Base-by-base conservation (phyloP, 35 echinoderm and acorn worm genomes). In the Apostichopus californicus region DNA sequence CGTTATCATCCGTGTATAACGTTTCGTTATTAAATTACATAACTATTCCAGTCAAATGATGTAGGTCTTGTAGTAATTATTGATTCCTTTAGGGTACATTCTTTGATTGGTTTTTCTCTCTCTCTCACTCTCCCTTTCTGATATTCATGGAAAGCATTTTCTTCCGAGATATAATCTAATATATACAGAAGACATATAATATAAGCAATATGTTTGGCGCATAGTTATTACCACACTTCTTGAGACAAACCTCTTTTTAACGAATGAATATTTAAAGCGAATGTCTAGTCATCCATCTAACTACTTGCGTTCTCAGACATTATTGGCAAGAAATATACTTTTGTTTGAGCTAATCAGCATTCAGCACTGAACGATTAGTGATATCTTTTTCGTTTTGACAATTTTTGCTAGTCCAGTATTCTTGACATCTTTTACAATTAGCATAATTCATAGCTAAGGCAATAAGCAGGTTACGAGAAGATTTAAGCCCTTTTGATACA, bases 61-160 rank as follows among this genome's bases (percentile, higher is more conserved):
- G 80, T 83, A 83, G 80, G 80, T 83, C 80, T 83, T 34, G 24
- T 53, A 46, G 80, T 83, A 53, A 56, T 83, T 56, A 83, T 83
- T 53, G 80, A 83, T 83, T 83, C 80, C 55, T 83, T 18, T 56
- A 83, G 64, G 52, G 80, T 56, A 83, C 80, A 83, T 83, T 83
- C 46, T 17, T 8, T 83, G 25, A 83, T 56, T 83, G 55, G 34
- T 54, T 55, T n/a, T n/a, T 28, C 20, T 53, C 55, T 17, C 55
- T 54, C 18, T 55, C 52, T 55, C 46, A 18, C 34, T 82, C 54
- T 82, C 28, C 34, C 18, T 18, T 46, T 54, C 17, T 54, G 17
- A 82, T 82, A 15, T 82, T 54, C 13, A 46, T 82, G 52, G 55
- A 34, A 52, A 22, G 24, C 46, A 10, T 46, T 56, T 3, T 46